Base-by-base conservation (phyloP, 1,140 invertebrate species). In the Drosophila ananassae region DNA sequence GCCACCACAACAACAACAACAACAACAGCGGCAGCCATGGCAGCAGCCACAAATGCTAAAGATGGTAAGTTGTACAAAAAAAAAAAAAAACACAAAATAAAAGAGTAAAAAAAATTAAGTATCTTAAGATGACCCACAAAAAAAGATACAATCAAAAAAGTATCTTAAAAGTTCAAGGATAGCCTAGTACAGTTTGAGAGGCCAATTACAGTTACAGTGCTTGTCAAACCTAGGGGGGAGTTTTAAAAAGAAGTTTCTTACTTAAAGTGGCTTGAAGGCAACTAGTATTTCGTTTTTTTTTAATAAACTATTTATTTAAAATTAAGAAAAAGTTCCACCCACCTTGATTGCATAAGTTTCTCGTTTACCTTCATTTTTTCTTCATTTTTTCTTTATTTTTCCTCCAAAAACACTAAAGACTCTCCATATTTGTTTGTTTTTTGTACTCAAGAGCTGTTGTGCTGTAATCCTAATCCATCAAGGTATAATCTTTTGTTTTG, bases 31-130 rank as follows among this genome's bases (percentile, higher is more conserved):
- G 21, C 66, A 34, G 37, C 60, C 53, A 67, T 39, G 22, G 73
- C 63, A 47, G 56, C 72, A 34, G 54, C 73, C 61, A 78, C 77
- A 66, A 83, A 69, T 51, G 50, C 89, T 74, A 90, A 90, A 90
- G 89, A 90, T 77, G 89, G 89, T 90, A 71, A 82, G 89, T 82
- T 30, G n/a, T 5, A n/a, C 28, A 5, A 12, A 34, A 46, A 46
- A 32, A 32, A 32, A 5, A 44, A 28, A 44, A 5, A 44, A 28
- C 28, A 6, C 12, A 2, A n/a, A 54, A 24, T n/a, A 50, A 37
- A 8, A 62, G 13, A 12, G 0, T 22, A 22, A 24, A 37, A 13
- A 1, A 17, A 4, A 5, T 8, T 32, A 47, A 47, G 13, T 21
- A n/a, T 8, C 10, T 22, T 22, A 30, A 13, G 34, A 3, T 74